Conservation (phyloP, 2,797 vertebrate species). For the Alca torda region DNA sequence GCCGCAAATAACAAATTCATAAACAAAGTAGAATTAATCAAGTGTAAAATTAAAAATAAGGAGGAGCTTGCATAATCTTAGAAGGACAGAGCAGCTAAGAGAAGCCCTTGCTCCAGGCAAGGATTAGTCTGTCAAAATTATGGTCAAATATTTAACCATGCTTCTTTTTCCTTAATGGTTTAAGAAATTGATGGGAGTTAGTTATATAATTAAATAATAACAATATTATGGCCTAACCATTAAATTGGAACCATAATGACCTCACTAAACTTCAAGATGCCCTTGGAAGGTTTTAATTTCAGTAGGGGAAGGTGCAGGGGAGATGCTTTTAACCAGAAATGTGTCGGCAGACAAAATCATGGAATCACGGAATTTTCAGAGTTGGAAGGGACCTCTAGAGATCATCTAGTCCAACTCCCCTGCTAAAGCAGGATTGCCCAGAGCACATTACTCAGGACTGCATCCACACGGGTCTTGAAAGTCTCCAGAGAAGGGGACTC, state of each 20-base stretch:
- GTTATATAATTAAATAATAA: slow-evolving; percentile 30
- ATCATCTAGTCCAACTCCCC: too few relatives aligned
- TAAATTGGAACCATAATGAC: slow-evolving; percentile 6
- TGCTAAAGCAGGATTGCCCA: too few relatives aligned
- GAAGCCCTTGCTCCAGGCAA: slow-evolving; percentile 24
- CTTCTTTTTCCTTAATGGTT: slow-evolving; percentile 22
- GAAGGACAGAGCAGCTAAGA: not conserved
- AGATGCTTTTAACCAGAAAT: not conserved
- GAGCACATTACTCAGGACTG: too few relatives aligned
- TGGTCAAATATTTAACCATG: not conserved
- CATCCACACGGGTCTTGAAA: too few relatives aligned
- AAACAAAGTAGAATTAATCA: slow-evolving; percentile 70
- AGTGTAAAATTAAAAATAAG: slow-evolving; percentile 65
- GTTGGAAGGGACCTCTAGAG: too few relatives aligned
- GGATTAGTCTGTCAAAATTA: slow-evolving; percentile 22
- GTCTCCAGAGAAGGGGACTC: too few relatives aligned
- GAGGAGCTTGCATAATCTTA: slow-evolving; percentile 49
- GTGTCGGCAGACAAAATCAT: not conserved
- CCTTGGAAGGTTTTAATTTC: not conserved
- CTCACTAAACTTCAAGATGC: not conserved
- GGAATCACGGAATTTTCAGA: too few relatives aligned
- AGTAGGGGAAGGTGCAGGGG: not conserved
- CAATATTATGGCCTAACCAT: not conserved
- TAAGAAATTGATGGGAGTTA: not conserved
- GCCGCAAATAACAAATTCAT: slow-evolving; percentile 54